Conservation (phyloP, 2,797 vertebrate species). For the Dryobates pubescens region DNA sequence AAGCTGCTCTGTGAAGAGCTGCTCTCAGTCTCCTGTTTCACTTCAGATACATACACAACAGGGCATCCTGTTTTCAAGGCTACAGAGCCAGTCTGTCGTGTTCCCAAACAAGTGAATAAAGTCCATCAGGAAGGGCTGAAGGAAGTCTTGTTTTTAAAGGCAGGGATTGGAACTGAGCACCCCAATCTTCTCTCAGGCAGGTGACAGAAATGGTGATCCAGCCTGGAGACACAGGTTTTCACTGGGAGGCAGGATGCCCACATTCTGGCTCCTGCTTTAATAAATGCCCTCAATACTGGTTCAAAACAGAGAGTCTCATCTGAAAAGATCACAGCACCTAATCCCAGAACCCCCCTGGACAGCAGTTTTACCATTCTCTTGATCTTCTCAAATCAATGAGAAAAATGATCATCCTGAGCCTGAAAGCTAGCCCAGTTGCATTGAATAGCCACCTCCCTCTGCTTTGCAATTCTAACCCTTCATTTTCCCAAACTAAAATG, state of each 20-base stretch:
- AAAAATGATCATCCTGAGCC: background rate
- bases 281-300: background rate
- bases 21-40: background rate
- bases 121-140: background rate
- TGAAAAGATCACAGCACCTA: background rate
- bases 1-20: background rate
- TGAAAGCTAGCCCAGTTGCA: background rate
- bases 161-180: background rate
- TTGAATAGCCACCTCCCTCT: background rate
- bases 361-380: background rate
- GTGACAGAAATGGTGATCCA: background rate
- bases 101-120: background rate
- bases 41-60: background rate
- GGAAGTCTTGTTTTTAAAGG: background rate
- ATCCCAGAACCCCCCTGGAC: accelerated
- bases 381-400: background rate
- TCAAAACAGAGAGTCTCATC: background rate
- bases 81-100: background rate
- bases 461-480: background rate
- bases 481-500: background rate
- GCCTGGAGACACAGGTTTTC: background rate
- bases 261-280: background rate
- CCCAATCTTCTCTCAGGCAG: background rate
- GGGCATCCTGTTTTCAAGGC: background rate
- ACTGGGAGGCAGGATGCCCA: background rate